Conservation (phyloP, 1,140 invertebrate genomes). For the Mesaphorura yosii region DNA sequence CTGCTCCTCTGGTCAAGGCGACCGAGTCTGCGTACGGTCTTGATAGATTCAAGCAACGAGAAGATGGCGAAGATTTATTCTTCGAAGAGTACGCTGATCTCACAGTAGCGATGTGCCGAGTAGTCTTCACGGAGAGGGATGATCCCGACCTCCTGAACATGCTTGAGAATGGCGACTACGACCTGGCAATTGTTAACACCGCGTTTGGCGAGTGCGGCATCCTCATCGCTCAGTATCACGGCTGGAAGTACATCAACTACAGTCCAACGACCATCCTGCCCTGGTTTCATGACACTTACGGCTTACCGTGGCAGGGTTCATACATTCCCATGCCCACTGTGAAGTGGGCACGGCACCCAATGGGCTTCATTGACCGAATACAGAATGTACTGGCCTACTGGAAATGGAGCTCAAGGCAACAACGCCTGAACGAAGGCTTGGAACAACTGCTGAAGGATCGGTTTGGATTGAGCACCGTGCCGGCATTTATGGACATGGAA, state of each 20-base stretch:
- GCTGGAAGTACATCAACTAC: too few relatives aligned
- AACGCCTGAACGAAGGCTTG: not conserved
- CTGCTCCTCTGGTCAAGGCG: not conserved
- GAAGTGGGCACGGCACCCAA: not conserved
- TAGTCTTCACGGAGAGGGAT: too few relatives aligned
- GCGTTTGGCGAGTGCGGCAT: too few relatives aligned
- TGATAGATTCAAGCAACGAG: slow-evolving; percentile 7
- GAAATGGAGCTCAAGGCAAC: not conserved
- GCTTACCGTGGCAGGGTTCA: slow-evolving; percentile 1
- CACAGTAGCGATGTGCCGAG: too few relatives aligned
- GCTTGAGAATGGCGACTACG: too few relatives aligned
- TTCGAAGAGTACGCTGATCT: too few relatives aligned
- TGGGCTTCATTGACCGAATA: not conserved
- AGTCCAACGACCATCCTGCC: too few relatives aligned
- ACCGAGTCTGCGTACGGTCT: not conserved
- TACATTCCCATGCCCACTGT: slow-evolving; percentile 11
- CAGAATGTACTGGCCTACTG: not conserved
- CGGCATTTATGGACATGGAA: slow-evolving; percentile 10
- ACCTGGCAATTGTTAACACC: too few relatives aligned
- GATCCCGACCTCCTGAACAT: too few relatives aligned
- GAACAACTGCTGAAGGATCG: not conserved
- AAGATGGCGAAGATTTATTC: not conserved
- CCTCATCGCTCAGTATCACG: not conserved
- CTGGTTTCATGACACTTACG: slow-evolving; percentile 11
- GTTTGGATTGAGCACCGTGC: not conserved